These are phyloP conservation scores for Drepana falcataria DNA, from an alignment of 2,888 invertebrate species.

Conservation along the genomic window DNA sequence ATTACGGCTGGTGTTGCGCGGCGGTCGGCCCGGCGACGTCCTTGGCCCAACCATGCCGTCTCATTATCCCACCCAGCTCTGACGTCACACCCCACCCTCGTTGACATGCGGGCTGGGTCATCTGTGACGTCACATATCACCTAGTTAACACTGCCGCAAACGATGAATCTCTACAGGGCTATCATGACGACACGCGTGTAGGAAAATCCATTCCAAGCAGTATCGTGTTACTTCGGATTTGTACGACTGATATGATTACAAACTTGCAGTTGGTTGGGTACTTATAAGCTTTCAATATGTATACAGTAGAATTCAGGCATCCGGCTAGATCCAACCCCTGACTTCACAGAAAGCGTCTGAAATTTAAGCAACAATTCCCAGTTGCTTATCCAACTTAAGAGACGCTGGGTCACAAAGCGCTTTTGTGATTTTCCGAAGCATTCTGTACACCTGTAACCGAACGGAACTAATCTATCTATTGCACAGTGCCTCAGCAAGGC, in stretches of 20 bases:
- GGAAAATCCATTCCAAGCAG: too few relatives aligned
- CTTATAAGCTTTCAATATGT: too few relatives aligned
- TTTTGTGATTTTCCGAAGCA: not conserved
- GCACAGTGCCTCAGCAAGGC: not conserved
- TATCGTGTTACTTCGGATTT: too few relatives aligned
- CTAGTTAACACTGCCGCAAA: constrained; percentile 28
- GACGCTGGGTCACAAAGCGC: too few relatives aligned
- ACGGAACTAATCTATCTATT: constrained; percentile 4
- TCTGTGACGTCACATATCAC: constrained; percentile 58
- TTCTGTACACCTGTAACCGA: constrained; percentile 3
- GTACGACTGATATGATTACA: too few relatives aligned
- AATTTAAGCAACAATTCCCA: too few relatives aligned
- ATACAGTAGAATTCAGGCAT: too few relatives aligned
- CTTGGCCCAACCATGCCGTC: constrained; percentile 69
- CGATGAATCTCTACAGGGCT: constrained; percentile 20
- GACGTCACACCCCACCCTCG: constrained; percentile 62
- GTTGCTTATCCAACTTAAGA: too few relatives aligned
- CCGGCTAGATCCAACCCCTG: too few relatives aligned
- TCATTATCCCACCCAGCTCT: constrained; percentile 40
- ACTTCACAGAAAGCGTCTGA: too few relatives aligned
- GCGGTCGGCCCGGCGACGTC: constrained; percentile 74
- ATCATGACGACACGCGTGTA: too few relatives aligned
- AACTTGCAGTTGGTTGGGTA: too few relatives aligned
- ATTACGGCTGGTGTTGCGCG: constrained; percentile 67
- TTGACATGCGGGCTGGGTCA: constrained; percentile 52